Percentiles rank a stretch among this genome's conserved stretches.
These are phyloP conservation scores for Momotus momota DNA, from an alignment of 2,797 vertebrate genomes.

Conservation along the genomic window DNA sequence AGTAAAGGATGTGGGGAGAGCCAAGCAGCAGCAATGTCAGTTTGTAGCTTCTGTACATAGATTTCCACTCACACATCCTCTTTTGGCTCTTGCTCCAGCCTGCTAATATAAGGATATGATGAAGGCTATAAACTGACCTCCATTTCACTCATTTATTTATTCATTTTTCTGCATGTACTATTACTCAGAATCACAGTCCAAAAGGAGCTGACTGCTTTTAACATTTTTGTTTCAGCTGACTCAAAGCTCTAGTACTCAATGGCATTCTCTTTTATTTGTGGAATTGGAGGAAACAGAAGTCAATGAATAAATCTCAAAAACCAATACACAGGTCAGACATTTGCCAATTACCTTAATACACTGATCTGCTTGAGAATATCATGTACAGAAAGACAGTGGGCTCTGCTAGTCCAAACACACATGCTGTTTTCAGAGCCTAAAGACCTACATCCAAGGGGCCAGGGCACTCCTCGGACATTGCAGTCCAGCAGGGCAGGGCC, in stretches of 20 bases:
- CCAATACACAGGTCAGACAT: neutral
- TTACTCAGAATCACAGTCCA: neutral
- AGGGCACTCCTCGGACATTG: fast-evolving
- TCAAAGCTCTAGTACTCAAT: neutral
- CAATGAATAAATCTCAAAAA: neutral
- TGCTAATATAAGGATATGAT: neutral
- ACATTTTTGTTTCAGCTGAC: neutral
- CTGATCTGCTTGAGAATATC: neutral
- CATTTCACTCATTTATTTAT: neutral
- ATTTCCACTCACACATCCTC: neutral
- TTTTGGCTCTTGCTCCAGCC: neutral
- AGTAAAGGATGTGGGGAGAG: neutral
- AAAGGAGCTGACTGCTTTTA: neutral
- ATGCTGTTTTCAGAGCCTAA: neutral
- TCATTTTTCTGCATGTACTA: neutral
- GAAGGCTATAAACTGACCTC: neutral
- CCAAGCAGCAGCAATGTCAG: neutral
- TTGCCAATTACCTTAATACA: neutral
- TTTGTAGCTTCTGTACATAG: neutral
- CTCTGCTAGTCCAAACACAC: neutral
- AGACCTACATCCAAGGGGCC: no score
- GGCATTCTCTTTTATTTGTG: neutral
- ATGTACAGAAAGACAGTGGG: neutral
- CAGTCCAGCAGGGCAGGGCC: neutral
- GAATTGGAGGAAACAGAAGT: neutral